Base-by-base conservation (phyloP, 2,888 invertebrate species). In the Galeruca laticollis region DNA sequence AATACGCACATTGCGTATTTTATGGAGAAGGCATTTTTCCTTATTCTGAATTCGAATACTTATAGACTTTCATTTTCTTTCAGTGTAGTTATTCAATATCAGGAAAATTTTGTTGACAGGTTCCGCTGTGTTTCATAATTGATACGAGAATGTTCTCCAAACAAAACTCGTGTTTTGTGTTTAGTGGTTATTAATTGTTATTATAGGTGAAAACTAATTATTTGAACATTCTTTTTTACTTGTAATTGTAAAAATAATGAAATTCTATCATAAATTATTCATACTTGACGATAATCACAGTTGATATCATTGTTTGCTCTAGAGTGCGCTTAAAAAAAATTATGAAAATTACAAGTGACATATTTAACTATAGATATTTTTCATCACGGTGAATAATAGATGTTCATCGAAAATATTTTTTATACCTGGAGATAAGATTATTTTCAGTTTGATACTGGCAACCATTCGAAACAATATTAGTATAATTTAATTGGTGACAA, bases 361-460 rank as follows among this genome's bases (percentile, higher is more conserved):
- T 37, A 47, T 47, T 47, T 47, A 9, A 47, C 0, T 47, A 18
- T 15, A 47, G 47, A 15, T 47, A 47, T 47, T 47, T 40, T 47
- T 47, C 15, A 26, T 26, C 2, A 26, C 26, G 6, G 26, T 26
- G 1, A 26, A 26, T n/a, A n/a, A 43, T 15, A 43, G 43, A n/a
- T 43, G n/a, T 43, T 47, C 18, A 47, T n/a, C 15, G 5, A 15
- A n/a, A n/a, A 9, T 2, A 18, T 15, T 15, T 15, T 47, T 10
- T 15, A 47, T 15, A 47, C 47, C 47, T 47, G 18, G 15, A 47
- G 47, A 47, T 47, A 47, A 47, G 47, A 47, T 47, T 18, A 47
- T 47, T 47, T 26, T 26, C 15, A 18, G 18, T 18, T 47, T 9
- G 18, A 47, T 18, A 8, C 18, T 47, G 2, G 8, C 9, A 15